Evolutionary conservation across 2,113 vertebrate genomes (phyloP).

Genomic region (Melanerpes aurifrons): DNA sequence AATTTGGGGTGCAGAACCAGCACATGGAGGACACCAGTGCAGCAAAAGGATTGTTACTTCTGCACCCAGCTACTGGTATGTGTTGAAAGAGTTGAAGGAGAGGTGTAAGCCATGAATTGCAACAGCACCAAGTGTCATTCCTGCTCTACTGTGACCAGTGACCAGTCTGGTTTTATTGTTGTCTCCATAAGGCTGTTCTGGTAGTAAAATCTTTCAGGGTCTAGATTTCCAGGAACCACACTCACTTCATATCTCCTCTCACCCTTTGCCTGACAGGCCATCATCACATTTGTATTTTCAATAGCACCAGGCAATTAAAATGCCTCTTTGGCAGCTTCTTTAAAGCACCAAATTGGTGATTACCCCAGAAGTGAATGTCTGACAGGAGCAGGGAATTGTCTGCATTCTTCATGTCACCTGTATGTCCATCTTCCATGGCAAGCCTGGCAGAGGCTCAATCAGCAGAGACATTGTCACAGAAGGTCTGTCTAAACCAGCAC

Average conservation of each 20-base stretch:
- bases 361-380: neutral
- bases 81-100: neutral
- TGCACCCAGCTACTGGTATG: neutral
- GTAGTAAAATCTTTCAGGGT: neutral
- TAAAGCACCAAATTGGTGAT: neutral
- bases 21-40: neutral
- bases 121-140: neutral
- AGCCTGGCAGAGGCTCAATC: neutral
- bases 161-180: neutral
- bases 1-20: neutral
- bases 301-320: neutral
- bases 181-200: neutral
- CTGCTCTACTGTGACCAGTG: neutral
- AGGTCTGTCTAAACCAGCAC: neutral
- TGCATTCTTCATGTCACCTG: neutral
- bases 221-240: neutral
- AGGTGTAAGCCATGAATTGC: neutral
- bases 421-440: neutral
- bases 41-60: neutral
- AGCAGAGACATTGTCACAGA: neutral
- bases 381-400: neutral
- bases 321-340: neutral
- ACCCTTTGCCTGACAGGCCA: neutral
- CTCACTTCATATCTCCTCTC: neutral
- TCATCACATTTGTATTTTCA: neutral